phyloP scores from a whole-genome alignment of 2,888 invertebrate genomes.

The Ennomos erosarius region DNA sequence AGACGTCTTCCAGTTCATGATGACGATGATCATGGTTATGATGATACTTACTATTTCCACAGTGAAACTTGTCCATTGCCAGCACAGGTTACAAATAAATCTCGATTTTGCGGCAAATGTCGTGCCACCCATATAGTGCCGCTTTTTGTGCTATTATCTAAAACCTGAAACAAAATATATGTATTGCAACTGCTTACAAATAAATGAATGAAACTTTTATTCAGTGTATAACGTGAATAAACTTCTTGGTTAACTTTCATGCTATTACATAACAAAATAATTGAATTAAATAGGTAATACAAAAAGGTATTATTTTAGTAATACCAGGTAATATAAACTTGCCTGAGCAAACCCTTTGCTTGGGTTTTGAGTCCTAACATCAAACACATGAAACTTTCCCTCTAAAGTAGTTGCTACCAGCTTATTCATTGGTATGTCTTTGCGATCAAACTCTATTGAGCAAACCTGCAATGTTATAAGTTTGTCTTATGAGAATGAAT shows the following conservation, averaged over 20 bases:
- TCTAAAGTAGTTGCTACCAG: slow-evolving; percentile 96
- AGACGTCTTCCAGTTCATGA: no score
- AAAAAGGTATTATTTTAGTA: not conserved
- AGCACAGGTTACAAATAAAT: slow-evolving; percentile 95
- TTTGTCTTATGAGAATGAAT: no score
- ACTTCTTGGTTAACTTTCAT: no score
- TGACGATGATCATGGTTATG: no score
- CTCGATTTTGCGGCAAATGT: slow-evolving; percentile 97
- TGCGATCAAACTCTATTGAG: slow-evolving; percentile 95
- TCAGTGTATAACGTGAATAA: no score
- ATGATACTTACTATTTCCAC: slow-evolving; percentile 95
- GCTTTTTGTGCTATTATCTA: slow-evolving; percentile 73
- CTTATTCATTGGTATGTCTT: slow-evolving; percentile 98
- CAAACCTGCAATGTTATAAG: slow-evolving; percentile 90
- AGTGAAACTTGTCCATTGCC: slow-evolving; percentile 95
- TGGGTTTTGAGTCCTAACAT: slow-evolving; percentile 94
- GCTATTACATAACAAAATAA: no score
- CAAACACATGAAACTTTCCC: slow-evolving; percentile 95
- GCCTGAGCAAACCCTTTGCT: slow-evolving; percentile 92
- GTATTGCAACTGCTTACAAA: not conserved
- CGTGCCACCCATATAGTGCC: slow-evolving; percentile 96
- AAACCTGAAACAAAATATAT: slow-evolving; percentile 57
- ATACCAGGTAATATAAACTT: slow-evolving; percentile 1
- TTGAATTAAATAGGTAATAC: not conserved
- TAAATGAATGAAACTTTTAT: not conserved